Evolutionary conservation across 2,113 vertebrate species (phyloP).

Genomic region (Puntigrus tetrazona): DNA sequence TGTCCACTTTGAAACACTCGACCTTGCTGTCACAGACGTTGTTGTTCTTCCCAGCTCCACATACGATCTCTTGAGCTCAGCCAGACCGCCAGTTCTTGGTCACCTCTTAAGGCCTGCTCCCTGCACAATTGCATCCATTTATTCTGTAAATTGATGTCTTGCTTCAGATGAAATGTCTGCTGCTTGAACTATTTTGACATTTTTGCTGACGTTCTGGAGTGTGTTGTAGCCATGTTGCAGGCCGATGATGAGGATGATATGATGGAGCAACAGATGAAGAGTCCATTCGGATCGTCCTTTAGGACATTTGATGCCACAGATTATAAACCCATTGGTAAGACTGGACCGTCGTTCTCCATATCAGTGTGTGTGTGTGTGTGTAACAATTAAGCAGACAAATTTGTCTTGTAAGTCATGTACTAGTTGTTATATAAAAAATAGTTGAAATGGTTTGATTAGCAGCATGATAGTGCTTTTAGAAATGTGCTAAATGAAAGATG

Average conservation of each 20-base stretch:
- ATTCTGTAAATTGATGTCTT: not conserved
- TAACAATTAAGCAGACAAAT: no score
- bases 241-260: conserved; percentile 98
- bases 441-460: not conserved
- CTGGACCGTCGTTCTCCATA: conserved; percentile 39
- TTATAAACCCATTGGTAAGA: conserved; percentile 92
- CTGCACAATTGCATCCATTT: not conserved
- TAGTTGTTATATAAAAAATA: no score
- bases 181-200: not conserved
- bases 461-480: not conserved
- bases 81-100: no score
- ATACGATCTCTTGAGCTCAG: no score
- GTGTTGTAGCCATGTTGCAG: conserved; percentile 90
- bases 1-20: no score
- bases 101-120: not conserved
- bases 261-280: conserved; percentile 97
- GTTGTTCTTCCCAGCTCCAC: not conserved
- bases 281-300: conserved; percentile 98
- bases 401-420: not conserved
- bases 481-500: not conserved
- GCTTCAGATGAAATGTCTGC: not conserved
- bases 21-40: no score
- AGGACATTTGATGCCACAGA: conserved; percentile 98
- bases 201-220: conserved; percentile 24
- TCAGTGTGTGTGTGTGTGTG: no score